These are phyloP conservation scores for Passerculus sandwichensis DNA, from an alignment of 2,797 vertebrate species.

Conservation along the genomic window DNA sequence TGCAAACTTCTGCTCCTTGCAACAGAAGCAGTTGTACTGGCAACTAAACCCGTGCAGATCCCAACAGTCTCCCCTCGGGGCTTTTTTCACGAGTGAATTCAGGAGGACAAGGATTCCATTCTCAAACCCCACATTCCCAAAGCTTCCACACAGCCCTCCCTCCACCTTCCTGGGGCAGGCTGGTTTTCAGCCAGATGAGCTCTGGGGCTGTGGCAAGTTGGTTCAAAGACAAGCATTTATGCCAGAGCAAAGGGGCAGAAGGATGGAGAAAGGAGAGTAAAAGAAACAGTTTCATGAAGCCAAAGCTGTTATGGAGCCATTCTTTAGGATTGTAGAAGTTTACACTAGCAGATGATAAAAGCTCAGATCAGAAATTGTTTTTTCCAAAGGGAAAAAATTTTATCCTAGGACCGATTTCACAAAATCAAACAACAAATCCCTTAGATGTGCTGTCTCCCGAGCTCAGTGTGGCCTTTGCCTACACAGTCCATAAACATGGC, in stretches of 20 bases:
- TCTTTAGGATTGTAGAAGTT: neutral
- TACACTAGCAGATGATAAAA: neutral
- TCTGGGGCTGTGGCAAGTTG: neutral
- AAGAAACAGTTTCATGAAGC: neutral
- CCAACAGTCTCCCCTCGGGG: neutral
- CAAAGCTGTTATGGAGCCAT: neutral
- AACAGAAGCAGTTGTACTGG: neutral
- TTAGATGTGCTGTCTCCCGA: neutral
- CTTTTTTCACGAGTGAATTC: neutral
- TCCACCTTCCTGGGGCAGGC: neutral
- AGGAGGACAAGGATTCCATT: neutral
- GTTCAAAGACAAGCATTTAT: neutral
- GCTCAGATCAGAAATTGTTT: neutral
- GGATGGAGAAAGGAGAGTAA: neutral
- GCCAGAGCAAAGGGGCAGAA: neutral
- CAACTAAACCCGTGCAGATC: neutral
- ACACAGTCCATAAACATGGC: too few species aligned
- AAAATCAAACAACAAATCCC: neutral
- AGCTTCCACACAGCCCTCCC: neutral
- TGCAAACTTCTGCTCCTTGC: neutral
- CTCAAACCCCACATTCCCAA: neutral
- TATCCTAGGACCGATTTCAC: neutral
- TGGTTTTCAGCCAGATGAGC: neutral
- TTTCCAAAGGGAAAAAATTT: neutral
- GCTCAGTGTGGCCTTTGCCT: neutral